Evolutionary conservation across 2,113 vertebrate genomes (phyloP), one percentile per base, ranked within the genome.

Genomic region (Corythoichthys intestinalis): DNA sequence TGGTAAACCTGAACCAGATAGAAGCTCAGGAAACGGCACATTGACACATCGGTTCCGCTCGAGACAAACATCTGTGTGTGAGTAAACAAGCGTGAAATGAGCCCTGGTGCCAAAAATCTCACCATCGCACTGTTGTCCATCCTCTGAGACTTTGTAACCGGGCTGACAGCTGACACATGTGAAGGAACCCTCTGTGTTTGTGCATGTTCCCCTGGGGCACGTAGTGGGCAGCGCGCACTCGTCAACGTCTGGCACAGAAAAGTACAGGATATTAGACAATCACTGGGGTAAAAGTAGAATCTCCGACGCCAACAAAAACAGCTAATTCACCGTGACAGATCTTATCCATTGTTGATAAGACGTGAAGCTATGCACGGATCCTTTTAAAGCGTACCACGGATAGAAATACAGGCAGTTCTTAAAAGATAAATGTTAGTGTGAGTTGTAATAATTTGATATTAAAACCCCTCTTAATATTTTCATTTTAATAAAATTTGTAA

Each of bases 131-230:
- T 77, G 73, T 1, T 80, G 84, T 69, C 86, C 72, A 65, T 90
- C 82, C 49, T 86, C 83, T 39, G 89, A 86, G 64, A 87, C 52
- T 69, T 50, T 89, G 71, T 85, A 91, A 58, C 90, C 91, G 10
- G 85, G 68, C 7, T 79, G 73, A 76, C 91, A 93, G 71, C 54
- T 14, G 69, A 83, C 63, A 65, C 92, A 93, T 8, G 70, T 81
- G 81, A 83, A 92, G n/a, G 91, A 92, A 52, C 90, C 90, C 6
- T 75, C 74, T 44, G 75, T 90, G 78, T 93, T 93, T 58, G 79
- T 86, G 61, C 90, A 92, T 50, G 82, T 88, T 83, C 88, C 87
- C 62, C 66, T 70, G 28, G 85, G 86, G 64, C 91, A 92, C 34
- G 85, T 74, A 38, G 58, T 77, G 50, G 80, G 71, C 69, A 87